phyloP scores from a whole-genome alignment of 1,140 invertebrate genomes.

The Aplysia californica region DNA sequence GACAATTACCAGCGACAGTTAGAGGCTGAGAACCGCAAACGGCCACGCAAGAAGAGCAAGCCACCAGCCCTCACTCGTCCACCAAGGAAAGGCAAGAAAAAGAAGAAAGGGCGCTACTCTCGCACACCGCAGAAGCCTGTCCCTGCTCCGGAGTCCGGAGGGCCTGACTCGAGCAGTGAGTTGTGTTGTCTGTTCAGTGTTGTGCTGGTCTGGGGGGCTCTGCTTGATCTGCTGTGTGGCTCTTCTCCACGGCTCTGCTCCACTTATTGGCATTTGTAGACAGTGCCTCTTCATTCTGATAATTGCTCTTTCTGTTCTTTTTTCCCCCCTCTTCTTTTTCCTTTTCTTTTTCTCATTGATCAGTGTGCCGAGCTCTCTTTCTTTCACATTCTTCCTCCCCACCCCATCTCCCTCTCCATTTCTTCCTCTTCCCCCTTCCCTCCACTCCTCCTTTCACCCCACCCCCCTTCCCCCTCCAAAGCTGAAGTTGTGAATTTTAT shows the following conservation, averaged over 20 bases:
- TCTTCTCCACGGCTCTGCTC: neutral
- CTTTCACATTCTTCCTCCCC: no score
- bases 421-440: no score
- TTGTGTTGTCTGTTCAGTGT: no score
- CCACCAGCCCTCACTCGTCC: conserved; percentile 77
- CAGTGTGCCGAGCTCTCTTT: neutral
- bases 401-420: no score
- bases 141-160: conserved; percentile 29
- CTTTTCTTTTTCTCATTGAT: neutral
- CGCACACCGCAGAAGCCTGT: conserved; percentile 51
- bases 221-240: no score
- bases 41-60: conserved; percentile 81
- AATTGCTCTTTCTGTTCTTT: neutral
- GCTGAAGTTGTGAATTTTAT: no score
- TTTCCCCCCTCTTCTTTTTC: neutral
- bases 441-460: no score
- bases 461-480: no score
- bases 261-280: no score
- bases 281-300: neutral
- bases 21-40: conserved; percentile 75
- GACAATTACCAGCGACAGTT: conserved; percentile 81
- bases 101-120: conserved; percentile 69
- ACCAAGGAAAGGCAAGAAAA: conserved; percentile 79
- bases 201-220: no score
- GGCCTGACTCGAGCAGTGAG: conserved; percentile 31